Conservation (phyloP, 2,113 vertebrate species). For the Oncorhynchus keta region DNA sequence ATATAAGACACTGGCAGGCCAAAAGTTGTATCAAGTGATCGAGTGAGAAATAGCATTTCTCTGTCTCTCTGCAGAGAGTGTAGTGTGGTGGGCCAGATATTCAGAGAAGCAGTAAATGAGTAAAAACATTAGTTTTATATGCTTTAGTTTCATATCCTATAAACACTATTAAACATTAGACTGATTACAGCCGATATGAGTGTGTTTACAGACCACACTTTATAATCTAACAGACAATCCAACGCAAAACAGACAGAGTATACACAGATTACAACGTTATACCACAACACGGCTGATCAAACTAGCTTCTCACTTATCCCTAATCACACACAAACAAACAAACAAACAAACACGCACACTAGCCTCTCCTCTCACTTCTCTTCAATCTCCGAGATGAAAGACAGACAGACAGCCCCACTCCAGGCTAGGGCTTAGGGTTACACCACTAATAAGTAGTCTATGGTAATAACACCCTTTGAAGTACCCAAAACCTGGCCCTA, state of each 20-base stretch:
- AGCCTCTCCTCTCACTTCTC: no score
- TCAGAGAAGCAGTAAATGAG: no score
- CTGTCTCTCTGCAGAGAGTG: no score
- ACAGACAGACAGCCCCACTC: not conserved
- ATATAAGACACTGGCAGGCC: no score
- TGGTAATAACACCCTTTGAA: constrained; percentile 4
- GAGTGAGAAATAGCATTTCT: no score
- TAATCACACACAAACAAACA: not conserved
- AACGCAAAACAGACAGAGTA: no score
- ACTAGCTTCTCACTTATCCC: not conserved
- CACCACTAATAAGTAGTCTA: not conserved
- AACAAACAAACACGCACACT: not conserved
- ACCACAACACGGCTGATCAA: not conserved
- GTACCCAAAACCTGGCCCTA: not conserved
- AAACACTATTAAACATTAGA: no score
- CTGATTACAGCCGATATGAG: no score
- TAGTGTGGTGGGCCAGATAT: no score
- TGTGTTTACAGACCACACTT: not conserved
- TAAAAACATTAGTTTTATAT: no score
- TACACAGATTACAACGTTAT: not conserved
- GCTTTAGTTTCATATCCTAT: no score
- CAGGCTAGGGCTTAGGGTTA: not conserved
- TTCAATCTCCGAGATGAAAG: not conserved
- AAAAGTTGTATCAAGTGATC: no score
- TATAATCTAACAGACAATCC: not conserved